Evolutionary conservation across 2,888 invertebrate genomes (phyloP).

Genomic region (Chloroclysta siterata): DNA sequence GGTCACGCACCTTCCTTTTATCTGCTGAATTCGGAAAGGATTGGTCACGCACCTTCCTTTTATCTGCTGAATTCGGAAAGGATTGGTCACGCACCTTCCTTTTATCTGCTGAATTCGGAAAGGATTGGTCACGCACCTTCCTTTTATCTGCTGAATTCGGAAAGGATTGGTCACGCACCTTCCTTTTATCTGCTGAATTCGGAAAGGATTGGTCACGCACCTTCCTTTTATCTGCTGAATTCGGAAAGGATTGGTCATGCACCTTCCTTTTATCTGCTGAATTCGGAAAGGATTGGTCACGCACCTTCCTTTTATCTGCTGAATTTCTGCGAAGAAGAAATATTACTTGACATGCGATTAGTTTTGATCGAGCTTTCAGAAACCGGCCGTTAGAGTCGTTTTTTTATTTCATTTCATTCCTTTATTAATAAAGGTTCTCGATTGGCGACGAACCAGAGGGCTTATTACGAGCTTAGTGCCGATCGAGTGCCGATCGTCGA

Average conservation of each 20-base stretch:
- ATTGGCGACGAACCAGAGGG: too few relatives aligned
- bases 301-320: neutral
- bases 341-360: too few relatives aligned
- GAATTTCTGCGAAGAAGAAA: neutral
- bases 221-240: neutral
- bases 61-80: neutral
- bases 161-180: constrained; percentile 1
- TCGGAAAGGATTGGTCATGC: neutral
- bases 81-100: constrained; percentile 1
- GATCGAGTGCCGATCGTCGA: too few relatives aligned
- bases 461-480: too few relatives aligned
- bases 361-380: too few relatives aligned
- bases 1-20: constrained; percentile 1
- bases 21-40: constrained; percentile 1
- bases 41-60: constrained; percentile 2
- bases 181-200: neutral
- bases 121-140: constrained; percentile 1
- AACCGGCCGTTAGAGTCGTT: too few relatives aligned
- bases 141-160: neutral
- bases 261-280: neutral
- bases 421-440: too few relatives aligned
- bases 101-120: neutral
- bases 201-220: constrained; percentile 1
- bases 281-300: constrained; percentile 1
- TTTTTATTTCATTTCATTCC: too few relatives aligned